Base-by-base conservation (phyloP, 2,888 invertebrate species). In the Liposcelis brunnea region DNA sequence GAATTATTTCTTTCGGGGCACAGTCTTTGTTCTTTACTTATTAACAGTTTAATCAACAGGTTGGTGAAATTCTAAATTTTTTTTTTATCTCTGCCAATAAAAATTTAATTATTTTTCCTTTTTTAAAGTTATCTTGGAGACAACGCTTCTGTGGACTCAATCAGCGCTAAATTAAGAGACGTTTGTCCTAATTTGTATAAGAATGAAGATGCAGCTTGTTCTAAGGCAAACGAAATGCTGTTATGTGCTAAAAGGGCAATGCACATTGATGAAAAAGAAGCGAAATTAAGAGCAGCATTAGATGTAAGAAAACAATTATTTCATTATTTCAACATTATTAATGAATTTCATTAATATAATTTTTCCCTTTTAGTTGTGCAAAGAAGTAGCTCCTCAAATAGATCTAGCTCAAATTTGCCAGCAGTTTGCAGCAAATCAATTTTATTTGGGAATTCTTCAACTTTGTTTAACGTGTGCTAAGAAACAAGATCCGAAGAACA, bases 201-300 rank as follows among this genome's bases (percentile, higher is more conserved):
- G 51, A 80, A 80, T 55, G 95, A 97, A 67, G 97, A 98, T 64
- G 95, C 94, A 2, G 84, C 89, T 10, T 90, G 89, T 55, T 89
- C 94, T 2, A 94, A 94, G 79, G 87, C 87, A 0, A 89, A 87
- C 54, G 93, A 94, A 66, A 75, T 91, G 55, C 68, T 94, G 45
- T 75, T 89, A 63, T 75, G 76, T 54, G 85, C 89, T 0, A 82
- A 80, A 58, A 74, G 70, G 50, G 77, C 80, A 51, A 71, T 74
- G 54, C 83, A 81, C 60, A 65, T 72, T 0, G 72, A 76, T 11
- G 89, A 90, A 55, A 77, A 80, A 55, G 79, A 85, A 53, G 75
- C 47, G 38, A 55, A 80, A 64, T 65, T 91, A 8, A 70, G 74
- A 44, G 78, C 80, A 44, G 87, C 91, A 0, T 63, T 93, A 46